Conservation (phyloP, 1,140 invertebrate species). For the Aethina tumida region DNA sequence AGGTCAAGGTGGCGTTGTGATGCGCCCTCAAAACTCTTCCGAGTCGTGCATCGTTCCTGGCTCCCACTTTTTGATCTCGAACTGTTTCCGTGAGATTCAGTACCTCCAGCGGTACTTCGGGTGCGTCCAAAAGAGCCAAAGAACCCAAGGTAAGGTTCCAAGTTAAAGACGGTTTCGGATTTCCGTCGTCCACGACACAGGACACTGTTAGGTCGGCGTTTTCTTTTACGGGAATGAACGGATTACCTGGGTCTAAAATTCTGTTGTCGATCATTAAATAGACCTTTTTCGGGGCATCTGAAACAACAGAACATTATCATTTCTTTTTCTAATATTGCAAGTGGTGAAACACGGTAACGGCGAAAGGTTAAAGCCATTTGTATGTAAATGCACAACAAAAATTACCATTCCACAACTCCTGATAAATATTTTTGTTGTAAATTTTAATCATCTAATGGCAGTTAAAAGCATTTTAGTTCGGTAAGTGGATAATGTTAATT, state of each 20-base stretch:
- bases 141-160: conserved; percentile 58
- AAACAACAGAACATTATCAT: conserved; percentile 29
- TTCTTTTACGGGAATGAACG: conserved; percentile 73
- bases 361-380: no score
- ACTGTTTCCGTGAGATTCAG: conserved; percentile 33
- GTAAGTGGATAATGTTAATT: no score
- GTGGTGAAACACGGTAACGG: no score
- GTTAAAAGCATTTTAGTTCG: no score
- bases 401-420: no score
- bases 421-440: no score
- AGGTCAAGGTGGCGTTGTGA: conserved; percentile 65
- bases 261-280: conserved; percentile 72
- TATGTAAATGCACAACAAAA: no score
- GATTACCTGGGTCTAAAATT: conserved; percentile 69
- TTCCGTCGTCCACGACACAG: conserved; percentile 74
- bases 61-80: conserved; percentile 40
- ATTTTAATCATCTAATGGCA: no score
- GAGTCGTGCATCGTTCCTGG: conserved; percentile 51
- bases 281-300: conserved; percentile 66
- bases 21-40: conserved; percentile 57
- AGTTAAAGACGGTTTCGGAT: conserved; percentile 60
- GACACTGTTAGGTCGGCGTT: conserved; percentile 66
- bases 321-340: no score
- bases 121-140: conserved; percentile 42
- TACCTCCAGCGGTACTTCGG: conserved; percentile 39